Conservation (phyloP, 2,113 vertebrate genomes). For the Embiotoca jacksoni region DNA sequence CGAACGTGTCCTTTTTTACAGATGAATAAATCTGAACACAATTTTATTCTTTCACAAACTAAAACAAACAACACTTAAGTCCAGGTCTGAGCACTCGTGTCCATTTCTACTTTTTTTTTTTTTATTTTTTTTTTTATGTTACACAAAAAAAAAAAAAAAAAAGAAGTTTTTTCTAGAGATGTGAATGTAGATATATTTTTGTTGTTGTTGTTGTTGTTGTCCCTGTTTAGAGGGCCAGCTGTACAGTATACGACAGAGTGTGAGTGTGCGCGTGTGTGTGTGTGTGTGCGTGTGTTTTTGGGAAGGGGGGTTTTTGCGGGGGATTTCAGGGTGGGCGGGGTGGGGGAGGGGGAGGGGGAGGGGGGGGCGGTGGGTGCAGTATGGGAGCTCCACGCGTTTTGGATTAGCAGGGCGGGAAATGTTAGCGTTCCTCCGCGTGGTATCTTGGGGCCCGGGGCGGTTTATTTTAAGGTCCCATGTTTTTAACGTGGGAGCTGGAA, state of each 20-base stretch:
- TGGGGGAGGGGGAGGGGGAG: not conserved
- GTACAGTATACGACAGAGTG: conserved; percentile 69
- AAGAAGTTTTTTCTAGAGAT: conserved; percentile 52
- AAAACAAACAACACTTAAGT: not conserved
- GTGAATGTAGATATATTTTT: conserved; percentile 81
- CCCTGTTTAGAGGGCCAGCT: conserved; percentile 61
- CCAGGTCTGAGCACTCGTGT: conserved; percentile 37
- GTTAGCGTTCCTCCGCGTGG: conserved; percentile 72
- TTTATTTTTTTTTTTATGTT: conserved; percentile 45
- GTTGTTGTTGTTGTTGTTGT: too few species aligned
- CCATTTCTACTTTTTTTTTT: conserved; percentile 32
- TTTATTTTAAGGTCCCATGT: conserved; percentile 71
- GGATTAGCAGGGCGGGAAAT: conserved; percentile 67
- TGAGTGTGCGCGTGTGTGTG: conserved; percentile 46
- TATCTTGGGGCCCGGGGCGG: conserved; percentile 55
- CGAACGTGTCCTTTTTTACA: not conserved
- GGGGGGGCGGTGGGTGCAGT: conserved; percentile 38
- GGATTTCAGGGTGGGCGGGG: not conserved
- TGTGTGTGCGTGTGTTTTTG: conserved; percentile 48
- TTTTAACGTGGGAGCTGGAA: conserved; percentile 56
- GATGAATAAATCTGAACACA: not conserved
- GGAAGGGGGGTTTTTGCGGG: not conserved
- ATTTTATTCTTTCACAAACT: too few species aligned
- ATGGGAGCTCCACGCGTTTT: conserved; percentile 68
- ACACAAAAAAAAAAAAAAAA: conserved; percentile 33